Conservation (phyloP, 2,888 invertebrate species). For the Helobdella robusta region DNA sequence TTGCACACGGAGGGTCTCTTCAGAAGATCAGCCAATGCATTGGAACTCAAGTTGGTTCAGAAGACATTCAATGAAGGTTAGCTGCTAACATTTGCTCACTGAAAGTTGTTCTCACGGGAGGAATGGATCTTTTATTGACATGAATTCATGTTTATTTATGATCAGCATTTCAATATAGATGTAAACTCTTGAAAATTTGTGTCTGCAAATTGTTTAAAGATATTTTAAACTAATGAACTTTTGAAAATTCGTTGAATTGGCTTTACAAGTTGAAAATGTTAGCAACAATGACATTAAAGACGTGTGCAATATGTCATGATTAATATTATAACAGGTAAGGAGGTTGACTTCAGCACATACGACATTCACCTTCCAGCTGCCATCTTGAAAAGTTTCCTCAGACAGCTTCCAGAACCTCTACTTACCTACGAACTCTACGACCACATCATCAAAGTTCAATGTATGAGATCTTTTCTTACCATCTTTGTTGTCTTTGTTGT, state of each 20-base stretch:
- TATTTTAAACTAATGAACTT: too few species aligned
- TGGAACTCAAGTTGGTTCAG: conserved; percentile 74
- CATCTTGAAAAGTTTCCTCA: conserved; percentile 81
- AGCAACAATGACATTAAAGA: too few species aligned
- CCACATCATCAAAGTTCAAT: conserved; percentile 78
- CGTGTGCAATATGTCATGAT: too few species aligned
- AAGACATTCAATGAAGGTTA: conserved; percentile 71
- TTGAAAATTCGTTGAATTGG: too few species aligned
- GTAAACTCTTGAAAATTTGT: too few species aligned
- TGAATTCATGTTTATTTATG: too few species aligned
- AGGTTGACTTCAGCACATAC: conserved; percentile 63
- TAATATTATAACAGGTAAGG: conserved; percentile 57
- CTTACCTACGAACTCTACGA: conserved; percentile 86
- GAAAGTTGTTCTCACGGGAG: too few species aligned
- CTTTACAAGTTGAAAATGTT: too few species aligned
- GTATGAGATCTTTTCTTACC: conserved; percentile 51
- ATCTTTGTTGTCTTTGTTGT: background rate
- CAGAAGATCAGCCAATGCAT: conserved; percentile 77
- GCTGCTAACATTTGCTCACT: conserved; percentile 10
- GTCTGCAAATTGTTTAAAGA: too few species aligned
- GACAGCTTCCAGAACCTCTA: conserved; percentile 80
- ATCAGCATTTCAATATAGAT: too few species aligned
- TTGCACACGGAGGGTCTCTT: conserved; percentile 92
- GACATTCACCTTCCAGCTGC: conserved; percentile 84
- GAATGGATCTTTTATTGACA: too few species aligned